Base-by-base conservation (phyloP, 1,140 invertebrate species). In the Contarinia nasturtii region DNA sequence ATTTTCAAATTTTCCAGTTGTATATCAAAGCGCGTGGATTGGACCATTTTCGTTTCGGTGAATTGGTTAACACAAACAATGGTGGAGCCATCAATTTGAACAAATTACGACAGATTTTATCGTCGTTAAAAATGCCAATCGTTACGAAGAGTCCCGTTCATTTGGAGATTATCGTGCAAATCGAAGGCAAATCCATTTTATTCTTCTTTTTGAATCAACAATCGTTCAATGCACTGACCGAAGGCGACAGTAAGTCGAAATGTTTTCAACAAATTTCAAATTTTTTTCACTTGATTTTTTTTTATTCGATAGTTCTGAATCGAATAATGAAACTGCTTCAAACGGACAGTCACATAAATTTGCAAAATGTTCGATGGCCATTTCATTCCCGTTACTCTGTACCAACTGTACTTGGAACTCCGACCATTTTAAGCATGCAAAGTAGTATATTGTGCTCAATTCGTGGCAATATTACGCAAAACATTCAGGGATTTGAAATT, bases 11-110 rank as follows among this genome's bases (percentile, higher is more conserved):
- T 50, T 42, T 37, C 40, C 56, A 75, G 73, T 50, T 75, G 0
- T 74, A 75, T 48, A 61, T 76, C 10, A 76, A 75, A 61, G 66
- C 67, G 2, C 67, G 72, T 48, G 73, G 74, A 11, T 46, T 69
- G 0, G 56, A 58, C 7, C 61, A 66, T 43, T 57, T 57, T 20
- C 52, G 60, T 33, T 55, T 67, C 34, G 52, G 55, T 44, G 58
- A 55, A 33, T 67, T 53, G 52, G 61, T 50, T n/a, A n/a, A n/a
- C n/a, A n/a, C 49, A 64, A 55, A 54, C n/a, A 67, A 53, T 50
- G 63, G 42, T 54, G 60, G 45, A 51, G 7, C 37, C 14, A 40
- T 15, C 17, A n/a, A 15, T n/a, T 40, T 18, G 37, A 40, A 14
- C 12, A 40, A 70, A 48, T 57, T 75, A 10, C 64, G 68, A 49